A percentile compares a stretch with the other conserved stretches of the same genome.
These are phyloP conservation scores for Brachionus calyciflorus DNA, from an alignment of 1,140 invertebrate species.

Conservation along the genomic window DNA sequence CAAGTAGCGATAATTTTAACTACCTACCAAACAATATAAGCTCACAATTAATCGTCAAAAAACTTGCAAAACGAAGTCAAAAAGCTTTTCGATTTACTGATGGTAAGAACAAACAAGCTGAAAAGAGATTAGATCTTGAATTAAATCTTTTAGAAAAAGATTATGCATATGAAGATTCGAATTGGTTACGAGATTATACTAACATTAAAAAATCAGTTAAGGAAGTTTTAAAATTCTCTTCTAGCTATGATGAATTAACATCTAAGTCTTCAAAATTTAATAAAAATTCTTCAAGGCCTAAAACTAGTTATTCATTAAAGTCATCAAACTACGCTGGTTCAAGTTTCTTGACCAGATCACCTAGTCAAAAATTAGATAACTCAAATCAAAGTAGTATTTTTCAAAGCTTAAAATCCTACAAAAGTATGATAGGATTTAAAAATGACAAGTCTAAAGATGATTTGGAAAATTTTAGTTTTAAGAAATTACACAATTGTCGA, in stretches of 20 bases:
- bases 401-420: not conserved
- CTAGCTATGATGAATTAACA: not conserved
- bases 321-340: not conserved
- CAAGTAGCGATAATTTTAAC: not conserved
- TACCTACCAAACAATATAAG: not conserved
- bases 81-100: constrained; percentile 6
- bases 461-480: constrained; percentile 12
- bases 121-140: constrained; percentile 1
- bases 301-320: not conserved
- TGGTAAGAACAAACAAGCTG: constrained; percentile 27
- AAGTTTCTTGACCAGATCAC: not conserved
- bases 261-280: not conserved
- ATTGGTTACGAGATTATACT: constrained; percentile 9
- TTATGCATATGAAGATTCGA: constrained; percentile 15
- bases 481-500: not conserved
- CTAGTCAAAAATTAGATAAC: not conserved
- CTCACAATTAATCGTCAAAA: not conserved
- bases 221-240: not conserved
- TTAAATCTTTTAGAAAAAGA: not conserved
- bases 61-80: not conserved
- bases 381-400: not conserved
- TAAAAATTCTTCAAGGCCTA: not conserved
- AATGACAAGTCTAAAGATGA: not conserved
- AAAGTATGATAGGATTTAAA: constrained; percentile 22
- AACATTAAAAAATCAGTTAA: not conserved